These are phyloP conservation scores for Diachrysia chrysitis DNA, from an alignment of 2,888 invertebrate genomes.

Conservation along the genomic window DNA sequence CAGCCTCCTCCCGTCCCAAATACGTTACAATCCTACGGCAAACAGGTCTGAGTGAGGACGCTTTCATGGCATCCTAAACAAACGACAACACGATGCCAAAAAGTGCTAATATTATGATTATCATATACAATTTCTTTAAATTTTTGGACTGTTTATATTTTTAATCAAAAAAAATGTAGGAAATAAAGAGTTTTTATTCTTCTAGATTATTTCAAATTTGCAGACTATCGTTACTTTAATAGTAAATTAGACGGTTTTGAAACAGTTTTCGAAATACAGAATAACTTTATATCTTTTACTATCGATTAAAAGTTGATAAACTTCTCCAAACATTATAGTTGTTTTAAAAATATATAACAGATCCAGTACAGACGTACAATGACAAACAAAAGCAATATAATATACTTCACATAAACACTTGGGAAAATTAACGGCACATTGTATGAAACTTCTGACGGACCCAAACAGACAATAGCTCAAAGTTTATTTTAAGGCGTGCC, in stretches of 20 bases:
- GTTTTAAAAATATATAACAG: neutral
- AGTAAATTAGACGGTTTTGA: too few species aligned
- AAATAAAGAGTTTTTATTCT: neutral
- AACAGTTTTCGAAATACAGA: too few species aligned
- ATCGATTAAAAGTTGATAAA: too few species aligned
- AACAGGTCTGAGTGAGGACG: constrained; percentile 13
- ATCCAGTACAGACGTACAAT: neutral
- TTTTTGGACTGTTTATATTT: neutral
- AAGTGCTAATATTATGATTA: constrained; percentile 34
- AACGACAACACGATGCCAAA: constrained; percentile 25
- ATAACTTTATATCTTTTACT: too few species aligned
- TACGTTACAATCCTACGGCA: constrained; percentile 44
- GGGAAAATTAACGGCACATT: constrained; percentile 51
- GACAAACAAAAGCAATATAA: constrained; percentile 3
- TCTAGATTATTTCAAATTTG: too few species aligned
- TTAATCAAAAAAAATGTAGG: too few species aligned
- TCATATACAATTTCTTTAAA: constrained; percentile 12
- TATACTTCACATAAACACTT: constrained; percentile 44
- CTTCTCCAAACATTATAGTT: too few species aligned
- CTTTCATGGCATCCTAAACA: constrained; percentile 31
- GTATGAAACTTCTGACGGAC: constrained; percentile 43
- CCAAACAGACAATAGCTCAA: constrained; percentile 53
- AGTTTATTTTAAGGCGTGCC: constrained; percentile 59
- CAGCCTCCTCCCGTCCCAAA: constrained; percentile 54
- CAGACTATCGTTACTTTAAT: too few species aligned